Evolutionary conservation across 2,888 invertebrate genomes (phyloP).

Genomic region (Lycophotia porphyrea): DNA sequence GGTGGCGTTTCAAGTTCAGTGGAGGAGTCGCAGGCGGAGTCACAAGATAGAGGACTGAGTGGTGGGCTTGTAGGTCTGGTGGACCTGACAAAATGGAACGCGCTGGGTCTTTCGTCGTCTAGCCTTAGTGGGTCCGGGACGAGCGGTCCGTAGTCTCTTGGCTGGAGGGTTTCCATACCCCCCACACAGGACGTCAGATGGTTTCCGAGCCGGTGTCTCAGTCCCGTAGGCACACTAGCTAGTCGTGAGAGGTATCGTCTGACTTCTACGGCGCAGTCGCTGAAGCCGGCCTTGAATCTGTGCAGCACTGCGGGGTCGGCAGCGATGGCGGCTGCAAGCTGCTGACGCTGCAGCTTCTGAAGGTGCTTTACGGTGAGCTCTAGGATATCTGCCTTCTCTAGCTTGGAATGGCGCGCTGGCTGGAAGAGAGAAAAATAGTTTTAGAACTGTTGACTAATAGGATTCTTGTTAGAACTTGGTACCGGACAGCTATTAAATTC

Average conservation of each 20-base stretch:
- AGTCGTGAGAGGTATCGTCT: conserved; percentile 92
- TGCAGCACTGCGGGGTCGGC: conserved; percentile 96
- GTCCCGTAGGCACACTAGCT: conserved; percentile 90
- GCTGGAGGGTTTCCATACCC: conserved; percentile 85
- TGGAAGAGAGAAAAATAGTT: conserved; percentile 78
- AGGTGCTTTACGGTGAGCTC: conserved; percentile 98
- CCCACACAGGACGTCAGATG: conserved; percentile 92
- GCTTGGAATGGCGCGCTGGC: conserved; percentile 97
- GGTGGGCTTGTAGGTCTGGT: conserved; percentile 91
- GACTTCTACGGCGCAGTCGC: conserved; percentile 96
- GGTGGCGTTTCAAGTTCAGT: conserved; percentile 89
- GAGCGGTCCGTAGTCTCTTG: conserved; percentile 89
- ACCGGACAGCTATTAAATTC: not conserved
- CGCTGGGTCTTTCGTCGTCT: conserved; percentile 86
- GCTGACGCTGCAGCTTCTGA: conserved; percentile 96
- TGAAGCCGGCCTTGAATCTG: conserved; percentile 96
- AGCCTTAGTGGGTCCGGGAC: conserved; percentile 88
- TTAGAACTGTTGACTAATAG: conserved; percentile 15
- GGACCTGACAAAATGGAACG: conserved; percentile 84
- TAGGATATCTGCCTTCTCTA: conserved; percentile 98
- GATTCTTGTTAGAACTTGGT: conserved; percentile 56
- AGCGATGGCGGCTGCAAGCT: conserved; percentile 94
- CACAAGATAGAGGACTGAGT: conserved; percentile 93
- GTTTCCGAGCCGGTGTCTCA: conserved; percentile 91
- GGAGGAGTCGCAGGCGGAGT: conserved; percentile 92